Percentiles rank a stretch among this genome's conserved stretches.
These are phyloP conservation scores for Panagrolaimus sp. DNA, from an alignment of 1,140 invertebrate species.

Conservation along the genomic window DNA sequence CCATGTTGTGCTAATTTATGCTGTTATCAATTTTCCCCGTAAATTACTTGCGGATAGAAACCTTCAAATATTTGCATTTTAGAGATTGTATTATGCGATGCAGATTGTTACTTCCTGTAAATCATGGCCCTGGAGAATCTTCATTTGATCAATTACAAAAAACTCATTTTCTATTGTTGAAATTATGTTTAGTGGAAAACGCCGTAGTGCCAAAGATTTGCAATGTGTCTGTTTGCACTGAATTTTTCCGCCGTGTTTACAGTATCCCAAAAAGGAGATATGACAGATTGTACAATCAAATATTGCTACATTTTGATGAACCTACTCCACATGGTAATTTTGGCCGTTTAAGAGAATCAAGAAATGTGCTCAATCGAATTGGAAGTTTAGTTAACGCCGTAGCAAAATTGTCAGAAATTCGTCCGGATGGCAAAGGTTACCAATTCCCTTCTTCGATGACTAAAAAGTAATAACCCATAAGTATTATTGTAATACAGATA, in stretches of 20 bases:
- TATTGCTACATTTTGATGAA: neutral
- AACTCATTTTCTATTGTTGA: no score
- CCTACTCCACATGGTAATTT: neutral
- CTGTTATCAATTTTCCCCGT: no score
- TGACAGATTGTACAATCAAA: neutral
- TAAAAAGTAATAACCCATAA: conserved; percentile 4
- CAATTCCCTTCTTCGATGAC: neutral
- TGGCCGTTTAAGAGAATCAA: neutral
- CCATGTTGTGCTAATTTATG: no score
- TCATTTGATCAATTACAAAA: no score
- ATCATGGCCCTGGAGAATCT: no score
- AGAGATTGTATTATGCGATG: no score
- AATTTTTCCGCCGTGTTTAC: neutral
- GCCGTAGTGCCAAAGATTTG: no score
- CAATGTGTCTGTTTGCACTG: neutral
- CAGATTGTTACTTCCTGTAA: no score
- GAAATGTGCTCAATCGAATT: neutral
- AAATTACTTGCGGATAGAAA: no score
- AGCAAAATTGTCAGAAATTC: neutral
- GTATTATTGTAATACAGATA: neutral
- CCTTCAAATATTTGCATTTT: no score
- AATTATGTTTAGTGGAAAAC: no score
- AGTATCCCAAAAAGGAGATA: neutral
- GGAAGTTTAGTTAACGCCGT: neutral
- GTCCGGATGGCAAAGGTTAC: neutral